Evolutionary conservation across 2,113 vertebrate species (phyloP).

Genomic region (Syngnathus scovelli): DNA sequence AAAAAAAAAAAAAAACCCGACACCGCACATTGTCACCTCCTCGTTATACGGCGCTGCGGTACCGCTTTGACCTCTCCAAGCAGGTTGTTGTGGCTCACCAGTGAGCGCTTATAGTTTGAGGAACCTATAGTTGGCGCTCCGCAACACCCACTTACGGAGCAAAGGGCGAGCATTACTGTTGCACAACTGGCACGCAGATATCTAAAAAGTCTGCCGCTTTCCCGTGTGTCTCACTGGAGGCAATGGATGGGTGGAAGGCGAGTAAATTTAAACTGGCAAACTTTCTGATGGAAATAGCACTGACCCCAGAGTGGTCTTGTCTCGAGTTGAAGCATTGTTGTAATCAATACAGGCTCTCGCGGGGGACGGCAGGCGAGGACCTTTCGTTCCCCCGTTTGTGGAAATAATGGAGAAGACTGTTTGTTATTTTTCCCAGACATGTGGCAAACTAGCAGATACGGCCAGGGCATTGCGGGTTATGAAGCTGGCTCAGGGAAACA

Average conservation of each 20-base stretch:
- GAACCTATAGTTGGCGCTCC: conserved; percentile 69
- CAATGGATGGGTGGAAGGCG: conserved; percentile 58
- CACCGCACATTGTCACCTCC: conserved; percentile 48
- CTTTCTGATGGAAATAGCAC: conserved; percentile 75
- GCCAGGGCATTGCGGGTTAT: conserved; percentile 67
- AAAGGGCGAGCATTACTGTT: conserved; percentile 69
- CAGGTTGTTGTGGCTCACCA: conserved; percentile 66
- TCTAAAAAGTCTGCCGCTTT: conserved; percentile 60
- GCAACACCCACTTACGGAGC: conserved; percentile 74
- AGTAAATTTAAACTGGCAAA: conserved; percentile 76
- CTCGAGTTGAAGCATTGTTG: conserved; percentile 74
- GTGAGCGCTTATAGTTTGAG: conserved; percentile 62
- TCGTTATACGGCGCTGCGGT: conserved; percentile 35
- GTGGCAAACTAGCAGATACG: conserved; percentile 71
- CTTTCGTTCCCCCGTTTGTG: conserved; percentile 73
- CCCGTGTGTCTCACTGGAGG: conserved; percentile 64
- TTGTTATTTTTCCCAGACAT: conserved; percentile 74
- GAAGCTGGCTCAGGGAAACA: conserved; percentile 64
- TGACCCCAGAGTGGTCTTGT: conserved; percentile 73
- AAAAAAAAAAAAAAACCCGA: conserved; percentile 44
- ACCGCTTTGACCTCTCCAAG: conserved; percentile 70
- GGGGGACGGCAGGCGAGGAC: conserved; percentile 67
- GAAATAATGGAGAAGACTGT: conserved; percentile 75
- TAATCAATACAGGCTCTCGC: conserved; percentile 75
- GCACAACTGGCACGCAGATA: conserved; percentile 69